phyloP scores from a whole-genome alignment of 2,797 vertebrate genomes.

The Protosalanx chinensis region DNA sequence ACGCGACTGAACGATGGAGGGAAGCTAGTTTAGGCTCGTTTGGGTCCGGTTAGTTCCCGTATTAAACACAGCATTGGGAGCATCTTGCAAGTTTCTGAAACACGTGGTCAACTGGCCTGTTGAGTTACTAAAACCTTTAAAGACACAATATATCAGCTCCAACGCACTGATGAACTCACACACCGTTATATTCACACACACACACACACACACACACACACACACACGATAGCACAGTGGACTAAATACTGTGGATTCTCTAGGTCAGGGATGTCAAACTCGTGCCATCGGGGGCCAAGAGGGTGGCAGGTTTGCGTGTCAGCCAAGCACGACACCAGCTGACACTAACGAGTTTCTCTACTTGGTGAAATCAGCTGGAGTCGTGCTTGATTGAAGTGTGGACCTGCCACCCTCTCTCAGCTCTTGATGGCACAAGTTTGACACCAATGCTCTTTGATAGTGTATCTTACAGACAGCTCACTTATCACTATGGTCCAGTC shows the following conservation, averaged over 20 bases:
- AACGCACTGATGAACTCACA: constrained; percentile 27
- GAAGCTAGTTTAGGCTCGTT: neutral
- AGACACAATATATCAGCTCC: constrained; percentile 7
- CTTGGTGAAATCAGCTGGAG: no score
- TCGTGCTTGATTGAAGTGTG: no score
- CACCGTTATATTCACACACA: constrained; percentile 22
- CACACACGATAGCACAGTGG: constrained; percentile 31
- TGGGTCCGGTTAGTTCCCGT: constrained; percentile 5
- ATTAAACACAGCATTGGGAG: constrained; percentile 19
- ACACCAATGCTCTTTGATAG: neutral
- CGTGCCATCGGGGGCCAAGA: no score
- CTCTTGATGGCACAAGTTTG: no score
- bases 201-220: constrained; percentile 21
- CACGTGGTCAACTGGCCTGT: constrained; percentile 8
- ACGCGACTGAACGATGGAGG: neutral
- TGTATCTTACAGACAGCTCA: neutral
- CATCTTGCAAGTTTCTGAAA: neutral
- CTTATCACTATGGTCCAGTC: neutral
- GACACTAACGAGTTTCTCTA: no score
- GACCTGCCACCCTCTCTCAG: no score
- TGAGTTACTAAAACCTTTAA: constrained; percentile 15
- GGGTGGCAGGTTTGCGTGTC: no score
- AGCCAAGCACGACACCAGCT: no score
- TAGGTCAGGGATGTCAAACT: neutral
- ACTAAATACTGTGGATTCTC: neutral